Base-by-base conservation (phyloP, 2,888 invertebrate genomes). In the Nomada fucata region DNA sequence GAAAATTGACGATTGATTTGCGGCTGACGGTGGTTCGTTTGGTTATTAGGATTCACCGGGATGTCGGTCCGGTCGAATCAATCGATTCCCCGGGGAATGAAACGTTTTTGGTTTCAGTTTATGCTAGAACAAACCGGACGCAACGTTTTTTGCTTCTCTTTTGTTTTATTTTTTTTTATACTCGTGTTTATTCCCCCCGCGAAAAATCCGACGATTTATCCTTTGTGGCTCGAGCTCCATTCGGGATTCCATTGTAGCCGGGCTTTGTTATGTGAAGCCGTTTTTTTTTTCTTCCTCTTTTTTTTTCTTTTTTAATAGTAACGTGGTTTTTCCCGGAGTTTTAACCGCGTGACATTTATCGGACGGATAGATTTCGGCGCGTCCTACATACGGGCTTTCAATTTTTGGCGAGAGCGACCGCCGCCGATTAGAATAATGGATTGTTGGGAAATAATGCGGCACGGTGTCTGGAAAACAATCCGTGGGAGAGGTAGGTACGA, bases 1-100 rank as follows among this genome's bases (percentile, higher is more conserved):
- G 80, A 80, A 80, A 80, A 80, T 80, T 68, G 26, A 80, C 60
- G 79, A 79, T 79, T 79, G 64, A 79, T 79, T 60, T 36, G 63
- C 15, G 63, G 44, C 20, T 44, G n/a, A 26, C 29, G 70, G 36
- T 44, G 70, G 36, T n/a, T 23, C 79, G 52, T 61, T 64, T 44
- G 44, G 63, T 18, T 36, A 68, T 50, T 50, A 63, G 78, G 44
- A 78, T 68, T 63, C 1, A 20, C 26, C 3, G 11, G 20, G 42
- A 15, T 10, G 4, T n/a, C 26, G 52, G 29, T n/a, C 29, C 18
- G 4, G 7, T 7, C 15, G 52, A 11, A n/a, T 74, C 59, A 70
- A 70, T 75, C 29, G 44, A 18, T 61, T 60, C 20, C 10, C 10
- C 13, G n/a, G 42, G 42, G 29, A 44, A 67, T 73, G 29, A 55